Evolutionary conservation across 2,797 vertebrate genomes (phyloP), one percentile per base, ranked within the genome.

Genomic region (Anomalospiza imberbis): DNA sequence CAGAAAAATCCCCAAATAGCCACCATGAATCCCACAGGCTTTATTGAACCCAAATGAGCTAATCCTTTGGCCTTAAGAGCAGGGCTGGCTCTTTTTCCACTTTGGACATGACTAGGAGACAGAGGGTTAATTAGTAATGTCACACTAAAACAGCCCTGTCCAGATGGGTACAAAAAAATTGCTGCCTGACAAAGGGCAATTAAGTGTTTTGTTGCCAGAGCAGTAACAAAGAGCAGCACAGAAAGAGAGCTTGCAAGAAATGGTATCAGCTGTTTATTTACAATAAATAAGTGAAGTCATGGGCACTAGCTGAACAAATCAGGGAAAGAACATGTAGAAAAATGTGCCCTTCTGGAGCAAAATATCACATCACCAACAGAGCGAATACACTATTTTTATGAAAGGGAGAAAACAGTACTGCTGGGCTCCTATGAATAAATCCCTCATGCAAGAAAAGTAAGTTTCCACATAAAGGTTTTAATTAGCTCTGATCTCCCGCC

Each of bases 271-370:
- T 97, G 93, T 93, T 94, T 95, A 93, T 94, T 95, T 96, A 95
- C 92, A 93, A 94, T 91, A 97, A 97, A 96, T 97, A 94, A 93
- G 86, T 96, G 88, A 96, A 96, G 86, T 96, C 89, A 95, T 96
- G 85, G 81, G 72, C 62, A 65, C 74, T 95, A 74, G 82, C 74
- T 91, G 93, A 88, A 94, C 84, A 95, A 96, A 96, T 45, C 19
- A 8, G 32, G 70, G 44, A 92, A 91, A 83, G 53, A 91, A 94
- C 78, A 81, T 34, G 81, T 54, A 89, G 81, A 75, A 90, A 95
- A 92, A 92, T 88, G 84, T 67, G 54, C 48, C 79, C 38, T 89
- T 96, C 91, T 86, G 47, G 58, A 75, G 68, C 73, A 95, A 96
- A 91, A 85, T 76, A 94, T 57, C 83, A 62, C 79, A 74, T 67